Evolutionary conservation across 1,140 invertebrate genomes (phyloP).

Genomic region (Papilio aristodemus): DNA sequence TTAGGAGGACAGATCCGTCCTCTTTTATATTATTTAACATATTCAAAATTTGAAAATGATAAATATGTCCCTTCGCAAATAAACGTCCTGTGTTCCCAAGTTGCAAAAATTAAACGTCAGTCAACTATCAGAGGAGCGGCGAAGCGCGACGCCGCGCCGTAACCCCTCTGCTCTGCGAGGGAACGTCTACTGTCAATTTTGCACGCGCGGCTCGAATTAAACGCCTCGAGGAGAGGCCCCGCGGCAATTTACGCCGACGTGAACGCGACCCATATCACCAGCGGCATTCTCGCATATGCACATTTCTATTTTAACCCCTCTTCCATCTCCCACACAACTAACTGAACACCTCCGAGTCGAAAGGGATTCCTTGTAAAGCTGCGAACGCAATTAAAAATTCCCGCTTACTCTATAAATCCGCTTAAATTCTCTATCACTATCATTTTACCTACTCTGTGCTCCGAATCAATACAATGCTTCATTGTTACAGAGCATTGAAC

Average conservation of each 20-base stretch:
- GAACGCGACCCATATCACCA: constrained; percentile 43
- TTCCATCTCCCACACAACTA: constrained; percentile 34
- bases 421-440: constrained; percentile 35
- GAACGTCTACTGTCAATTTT: constrained; percentile 53
- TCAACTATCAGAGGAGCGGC: constrained; percentile 59
- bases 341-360: constrained; percentile 6
- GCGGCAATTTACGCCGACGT: constrained; percentile 58
- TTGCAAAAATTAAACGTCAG: constrained; percentile 71
- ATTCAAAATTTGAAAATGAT: constrained; percentile 18
- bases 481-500: constrained; percentile 46
- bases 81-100: constrained; percentile 41
- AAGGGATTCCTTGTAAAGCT: constrained; percentile 47
- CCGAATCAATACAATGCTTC: constrained; percentile 32
- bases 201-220: constrained; percentile 43
- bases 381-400: constrained; percentile 59
- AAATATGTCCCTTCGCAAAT: constrained; percentile 19
- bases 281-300: constrained; percentile 34
- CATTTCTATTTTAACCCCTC: constrained; percentile 40
- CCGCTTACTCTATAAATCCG: constrained; percentile 39
- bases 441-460: constrained; percentile 17
- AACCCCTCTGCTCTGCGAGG: constrained; percentile 42
- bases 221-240: constrained; percentile 43
- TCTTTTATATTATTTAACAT: not conserved
- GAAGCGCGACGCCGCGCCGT: constrained; percentile 56
- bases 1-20: not conserved